Conservation (phyloP, 2,888 invertebrate species). For the Clivina fossor region DNA sequence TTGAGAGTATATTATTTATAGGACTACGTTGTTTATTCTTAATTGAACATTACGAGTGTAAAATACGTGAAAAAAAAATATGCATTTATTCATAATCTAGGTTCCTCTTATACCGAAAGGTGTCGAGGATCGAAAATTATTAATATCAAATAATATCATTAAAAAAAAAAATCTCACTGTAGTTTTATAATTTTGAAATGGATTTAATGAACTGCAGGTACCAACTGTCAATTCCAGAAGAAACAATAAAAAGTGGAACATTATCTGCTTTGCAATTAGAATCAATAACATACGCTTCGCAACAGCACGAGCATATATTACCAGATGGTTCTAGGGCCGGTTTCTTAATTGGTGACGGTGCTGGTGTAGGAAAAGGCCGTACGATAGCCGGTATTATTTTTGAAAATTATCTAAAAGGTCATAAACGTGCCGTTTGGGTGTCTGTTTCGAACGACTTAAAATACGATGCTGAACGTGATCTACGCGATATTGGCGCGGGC, state of each 20-base stretch:
- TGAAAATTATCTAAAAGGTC: constrained; percentile 92
- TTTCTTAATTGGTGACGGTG: constrained; percentile 96
- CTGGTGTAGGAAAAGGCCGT: constrained; percentile 96
- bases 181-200: too few species aligned
- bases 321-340: constrained; percentile 91
- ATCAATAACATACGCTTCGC: constrained; percentile 95
- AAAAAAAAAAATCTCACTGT: too few species aligned
- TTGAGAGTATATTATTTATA: too few species aligned
- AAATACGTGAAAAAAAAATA: too few species aligned
- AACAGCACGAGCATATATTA: constrained; percentile 90
- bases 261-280: constrained; percentile 96
- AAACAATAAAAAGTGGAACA: constrained; percentile 79
- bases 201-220: constrained; percentile 57
- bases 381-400: constrained; percentile 97
- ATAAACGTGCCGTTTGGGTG: constrained; percentile 97
- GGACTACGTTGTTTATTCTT: too few species aligned
- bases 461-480: constrained; percentile 96
- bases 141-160: too few species aligned
- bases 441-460: constrained; percentile 98
- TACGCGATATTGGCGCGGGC: constrained; percentile 90
- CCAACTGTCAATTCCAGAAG: constrained; percentile 77
- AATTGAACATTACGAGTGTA: too few species aligned
- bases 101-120: too few species aligned
- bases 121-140: too few species aligned
- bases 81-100: too few species aligned